phyloP scores from a whole-genome alignment of 2,888 invertebrate genomes.

The Pyrochroa serraticornis region DNA sequence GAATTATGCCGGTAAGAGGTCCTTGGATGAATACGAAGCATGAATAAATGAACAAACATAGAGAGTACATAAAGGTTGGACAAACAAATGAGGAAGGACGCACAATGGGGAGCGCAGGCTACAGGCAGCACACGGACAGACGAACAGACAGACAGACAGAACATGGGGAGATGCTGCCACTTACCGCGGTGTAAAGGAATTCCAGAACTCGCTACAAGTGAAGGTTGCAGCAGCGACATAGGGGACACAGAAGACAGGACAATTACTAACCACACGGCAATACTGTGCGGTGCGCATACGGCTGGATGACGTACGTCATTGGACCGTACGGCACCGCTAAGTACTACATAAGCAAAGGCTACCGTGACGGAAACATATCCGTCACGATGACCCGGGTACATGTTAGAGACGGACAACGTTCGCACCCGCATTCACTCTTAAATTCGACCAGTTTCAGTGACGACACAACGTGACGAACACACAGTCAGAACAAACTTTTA shows the following conservation, averaged over 20 bases:
- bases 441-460: constrained; percentile 42
- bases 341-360: constrained; percentile 51
- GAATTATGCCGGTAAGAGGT: constrained; percentile 26
- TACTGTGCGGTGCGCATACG: constrained; percentile 43
- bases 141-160: constrained; percentile 53
- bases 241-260: constrained; percentile 70
- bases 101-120: constrained; percentile 44
- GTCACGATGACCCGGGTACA: constrained; percentile 37
- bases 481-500: constrained; percentile 52
- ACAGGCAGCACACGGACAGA: constrained; percentile 59
- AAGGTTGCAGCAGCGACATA: constrained; percentile 70
- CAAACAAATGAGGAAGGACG: constrained; percentile 62
- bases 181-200: constrained; percentile 98
- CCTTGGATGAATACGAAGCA: constrained; percentile 42
- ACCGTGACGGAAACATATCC: constrained; percentile 31
- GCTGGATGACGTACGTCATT: constrained; percentile 15
- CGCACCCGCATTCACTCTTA: constrained; percentile 32
- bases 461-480: constrained; percentile 56
- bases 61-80: constrained; percentile 59
- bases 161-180: constrained; percentile 69
- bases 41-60: constrained; percentile 57
- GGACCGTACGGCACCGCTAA: constrained; percentile 35
- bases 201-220: constrained; percentile 93
- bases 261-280: constrained; percentile 60
- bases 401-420: constrained; percentile 42